phyloP scores from a whole-genome alignment of 2,888 invertebrate genomes.

The Sarcophaga subvicina region DNA sequence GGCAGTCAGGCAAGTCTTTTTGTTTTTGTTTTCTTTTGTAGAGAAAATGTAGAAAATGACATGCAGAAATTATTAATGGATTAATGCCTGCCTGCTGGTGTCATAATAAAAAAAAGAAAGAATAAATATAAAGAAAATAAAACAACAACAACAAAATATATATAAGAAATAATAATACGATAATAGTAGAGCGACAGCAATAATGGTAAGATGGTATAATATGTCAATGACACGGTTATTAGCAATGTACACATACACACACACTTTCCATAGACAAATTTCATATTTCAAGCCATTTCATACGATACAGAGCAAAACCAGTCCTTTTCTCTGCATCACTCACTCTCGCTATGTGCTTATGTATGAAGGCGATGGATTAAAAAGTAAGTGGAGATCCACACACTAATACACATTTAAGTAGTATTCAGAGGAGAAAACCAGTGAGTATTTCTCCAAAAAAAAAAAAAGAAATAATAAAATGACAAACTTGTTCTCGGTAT shows the following conservation, averaged over 20 bases:
- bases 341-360: neutral
- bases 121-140: neutral
- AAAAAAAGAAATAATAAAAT: no score
- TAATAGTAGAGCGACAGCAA: neutral
- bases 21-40: neutral
- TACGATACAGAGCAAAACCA: neutral
- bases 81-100: conserved; percentile 75
- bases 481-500: no score
- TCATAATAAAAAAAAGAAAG: conserved; percentile 39
- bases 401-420: neutral
- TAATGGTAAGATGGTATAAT: conserved; percentile 9
- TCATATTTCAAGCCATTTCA: neutral
- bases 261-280: neutral
- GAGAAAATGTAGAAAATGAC: conserved; percentile 6
- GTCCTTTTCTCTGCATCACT: neutral
- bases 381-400: no score
- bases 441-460: neutral
- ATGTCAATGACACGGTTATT: conserved; percentile 46
- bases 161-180: neutral
- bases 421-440: neutral
- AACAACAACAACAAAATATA: neutral
- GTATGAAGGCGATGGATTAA: no score
- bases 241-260: neutral
- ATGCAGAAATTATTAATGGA: conserved; percentile 74
- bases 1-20: neutral